Evolutionary conservation across 1,140 invertebrate genomes (phyloP).

Genomic region (Chironomus striatipennis): DNA sequence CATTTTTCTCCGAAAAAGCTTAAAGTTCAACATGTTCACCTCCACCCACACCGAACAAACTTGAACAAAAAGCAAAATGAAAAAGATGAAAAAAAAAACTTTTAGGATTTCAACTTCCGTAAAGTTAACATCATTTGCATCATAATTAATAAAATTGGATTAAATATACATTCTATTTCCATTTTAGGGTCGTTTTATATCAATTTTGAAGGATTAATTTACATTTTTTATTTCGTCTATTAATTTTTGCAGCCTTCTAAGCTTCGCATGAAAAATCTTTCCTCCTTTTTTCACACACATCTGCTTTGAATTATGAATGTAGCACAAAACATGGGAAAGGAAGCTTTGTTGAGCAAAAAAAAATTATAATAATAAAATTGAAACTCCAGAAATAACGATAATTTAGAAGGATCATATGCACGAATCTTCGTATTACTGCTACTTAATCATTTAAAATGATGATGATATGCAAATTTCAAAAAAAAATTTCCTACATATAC

Average conservation of each 20-base stretch:
- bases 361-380: not conserved
- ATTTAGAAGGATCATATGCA: not conserved
- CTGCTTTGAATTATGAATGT: too few relatives aligned
- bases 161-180: not conserved
- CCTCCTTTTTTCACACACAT: not conserved
- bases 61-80: not conserved
- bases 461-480: not conserved
- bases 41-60: not conserved
- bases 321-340: too few relatives aligned
- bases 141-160: conserved; percentile 10
- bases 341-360: not conserved
- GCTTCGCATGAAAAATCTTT: too few relatives aligned
- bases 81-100: not conserved
- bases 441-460: conserved; percentile 8
- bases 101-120: not conserved
- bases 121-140: conserved; percentile 8
- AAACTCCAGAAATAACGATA: not conserved
- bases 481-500: too few relatives aligned
- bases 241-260: not conserved
- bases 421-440: not conserved
- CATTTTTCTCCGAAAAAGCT: not conserved
- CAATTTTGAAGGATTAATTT: not conserved
- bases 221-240: not conserved
- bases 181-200: conserved; percentile 1
- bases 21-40: not conserved